These are phyloP conservation scores for Tenualosa ilisha DNA, from an alignment of 2,797 vertebrate genomes.

Conservation along the genomic window DNA sequence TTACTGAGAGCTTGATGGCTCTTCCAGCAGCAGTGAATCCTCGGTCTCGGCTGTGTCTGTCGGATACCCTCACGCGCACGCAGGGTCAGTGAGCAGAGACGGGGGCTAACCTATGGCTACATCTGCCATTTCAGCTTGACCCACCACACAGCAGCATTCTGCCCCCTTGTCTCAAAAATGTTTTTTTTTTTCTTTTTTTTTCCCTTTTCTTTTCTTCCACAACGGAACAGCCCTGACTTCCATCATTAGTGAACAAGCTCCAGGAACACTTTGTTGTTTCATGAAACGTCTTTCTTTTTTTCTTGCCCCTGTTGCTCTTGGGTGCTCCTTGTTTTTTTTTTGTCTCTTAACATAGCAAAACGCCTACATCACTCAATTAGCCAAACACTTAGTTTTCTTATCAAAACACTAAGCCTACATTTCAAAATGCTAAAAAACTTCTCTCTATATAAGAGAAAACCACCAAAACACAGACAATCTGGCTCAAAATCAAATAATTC, in stretches of 20 bases:
- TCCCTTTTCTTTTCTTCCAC: too few relatives aligned
- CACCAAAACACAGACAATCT: too few relatives aligned
- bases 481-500: too few relatives aligned
- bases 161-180: not conserved
- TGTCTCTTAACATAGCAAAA: too few relatives aligned
- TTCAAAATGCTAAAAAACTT: too few relatives aligned
- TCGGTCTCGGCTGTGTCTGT: not conserved
- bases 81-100: not conserved
- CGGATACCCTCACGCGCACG: not conserved
- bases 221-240: not conserved
- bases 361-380: too few relatives aligned
- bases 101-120: not conserved
- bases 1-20: not conserved
- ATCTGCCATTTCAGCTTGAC: conserved; percentile 1
- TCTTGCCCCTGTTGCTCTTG: too few relatives aligned
- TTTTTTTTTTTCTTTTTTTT: not conserved
- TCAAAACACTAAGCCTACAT: too few relatives aligned
- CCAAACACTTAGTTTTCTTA: too few relatives aligned
- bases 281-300: not conserved
- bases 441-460: too few relatives aligned
- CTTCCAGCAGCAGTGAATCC: not conserved
- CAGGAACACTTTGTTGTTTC: not conserved
- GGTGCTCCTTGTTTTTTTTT: too few relatives aligned
- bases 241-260: not conserved
- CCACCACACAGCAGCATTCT: not conserved